Evolutionary conservation across 2,888 invertebrate species (phyloP), one percentile per base, ranked within the genome.

Genomic region (Hyposoter dolosus): DNA sequence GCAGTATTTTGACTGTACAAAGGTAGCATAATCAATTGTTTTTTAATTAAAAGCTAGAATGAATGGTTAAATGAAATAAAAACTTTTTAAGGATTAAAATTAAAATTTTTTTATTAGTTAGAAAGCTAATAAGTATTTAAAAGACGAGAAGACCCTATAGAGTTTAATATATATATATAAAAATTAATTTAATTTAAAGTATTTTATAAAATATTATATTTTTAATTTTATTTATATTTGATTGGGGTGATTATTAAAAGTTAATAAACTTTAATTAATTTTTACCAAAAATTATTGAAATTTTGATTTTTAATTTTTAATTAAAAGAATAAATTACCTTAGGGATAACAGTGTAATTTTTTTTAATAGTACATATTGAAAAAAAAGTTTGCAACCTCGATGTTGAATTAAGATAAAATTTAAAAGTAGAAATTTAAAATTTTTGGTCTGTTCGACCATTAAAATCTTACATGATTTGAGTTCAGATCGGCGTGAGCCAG

Each of bases 381-480:
- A 96, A 95, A 95, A 95, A 94, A 95, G 96, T 95, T 97, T 97
- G 96, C 96, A 96, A 97, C 97, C 97, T 97, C 97, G 97, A 97
- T 97, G 97, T 97, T 97, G 97, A 96, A 97, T 97, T 97, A 97
- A 96, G 95, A 93, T 95, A 95, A 95, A 95, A 94, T 95, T 95
- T 95, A 95, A 95, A 95, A 95, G 96, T 92, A 97, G 96, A 94
- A 95, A 95, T 95, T 96, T 95, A 95, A 95, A 94, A 94, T 95
- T 88, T 96, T 96, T 95, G 95, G 96, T 96, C 96, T 97, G 97
- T 97, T 97, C 97, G 96, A 97, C 96, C 95, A 96, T 97, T 96
- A 95, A 96, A 96, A 95, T 96, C 95, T 96, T 97, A 97, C 97
- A 97, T 97, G 97, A 97, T 97, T 96, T 97, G 97, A 97, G 97